These are phyloP conservation scores for Pristionchus entomophagus DNA, from an alignment of 2,888 invertebrate species.

Conservation along the genomic window DNA sequence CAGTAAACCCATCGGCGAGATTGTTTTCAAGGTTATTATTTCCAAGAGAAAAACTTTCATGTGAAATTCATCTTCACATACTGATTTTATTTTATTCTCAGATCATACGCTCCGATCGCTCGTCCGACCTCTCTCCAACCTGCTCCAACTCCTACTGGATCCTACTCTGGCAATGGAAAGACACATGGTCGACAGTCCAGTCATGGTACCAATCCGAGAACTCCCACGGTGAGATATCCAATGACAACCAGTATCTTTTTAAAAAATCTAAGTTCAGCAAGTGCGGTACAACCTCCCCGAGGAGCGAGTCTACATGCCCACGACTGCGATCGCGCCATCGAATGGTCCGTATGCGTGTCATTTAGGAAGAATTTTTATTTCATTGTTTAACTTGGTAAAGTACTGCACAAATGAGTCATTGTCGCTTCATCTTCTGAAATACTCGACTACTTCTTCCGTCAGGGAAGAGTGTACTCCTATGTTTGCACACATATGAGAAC, in stretches of 20 bases:
- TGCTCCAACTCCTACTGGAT: neutral
- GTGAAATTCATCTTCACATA: too few species aligned
- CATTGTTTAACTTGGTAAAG: neutral
- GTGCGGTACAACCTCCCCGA: slow-evolving; percentile 46
- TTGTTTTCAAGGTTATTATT: too few species aligned
- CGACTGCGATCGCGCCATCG: neutral
- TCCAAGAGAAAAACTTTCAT: neutral
- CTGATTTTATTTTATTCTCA: too few species aligned
- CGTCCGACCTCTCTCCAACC: slow-evolving; percentile 13
- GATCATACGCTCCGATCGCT: neutral
- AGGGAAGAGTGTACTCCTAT: neutral
- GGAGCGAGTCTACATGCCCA: slow-evolving; percentile 43
- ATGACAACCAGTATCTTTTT: too few species aligned
- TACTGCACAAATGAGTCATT: neutral
- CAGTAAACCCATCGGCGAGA: too few species aligned
- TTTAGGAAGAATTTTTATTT: neutral
- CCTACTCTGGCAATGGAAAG: neutral
- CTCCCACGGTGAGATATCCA: slow-evolving; percentile 5
- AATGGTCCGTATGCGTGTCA: neutral
- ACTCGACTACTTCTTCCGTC: neutral
- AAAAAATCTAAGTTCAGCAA: neutral
- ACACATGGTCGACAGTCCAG: slow-evolving; percentile 10
- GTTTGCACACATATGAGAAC: neutral
- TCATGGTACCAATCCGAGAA: slow-evolving; percentile 19
- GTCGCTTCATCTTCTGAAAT: neutral